Evolutionary conservation across 2,113 vertebrate species (phyloP).

Genomic region (Struthio camelus): DNA sequence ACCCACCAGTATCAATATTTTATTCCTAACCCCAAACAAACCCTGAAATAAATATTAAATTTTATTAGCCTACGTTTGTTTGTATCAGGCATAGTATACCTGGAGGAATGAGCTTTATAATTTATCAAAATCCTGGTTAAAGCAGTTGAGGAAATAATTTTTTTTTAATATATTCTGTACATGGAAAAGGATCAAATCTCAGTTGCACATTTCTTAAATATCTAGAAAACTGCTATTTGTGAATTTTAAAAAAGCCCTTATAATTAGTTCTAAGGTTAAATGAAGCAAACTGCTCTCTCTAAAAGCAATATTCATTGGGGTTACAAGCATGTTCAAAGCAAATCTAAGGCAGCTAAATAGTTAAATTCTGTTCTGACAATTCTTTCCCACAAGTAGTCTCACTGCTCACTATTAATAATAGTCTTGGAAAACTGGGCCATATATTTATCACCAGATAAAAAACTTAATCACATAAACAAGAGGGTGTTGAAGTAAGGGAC

Average conservation of each 20-base stretch:
- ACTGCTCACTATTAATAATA: not conserved
- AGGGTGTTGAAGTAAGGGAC: not conserved
- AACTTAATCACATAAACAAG: not conserved
- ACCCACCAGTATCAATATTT: not conserved
- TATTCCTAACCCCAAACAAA: not conserved
- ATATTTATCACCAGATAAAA: not conserved
- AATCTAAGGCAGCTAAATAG: not conserved
- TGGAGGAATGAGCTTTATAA: not conserved
- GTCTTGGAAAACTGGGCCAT: not conserved
- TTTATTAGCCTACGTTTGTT: not conserved
- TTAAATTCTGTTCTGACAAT: not conserved
- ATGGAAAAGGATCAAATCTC: not conserved
- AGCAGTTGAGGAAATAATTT: not conserved
- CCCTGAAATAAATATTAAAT: not conserved
- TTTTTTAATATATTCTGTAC: not conserved
- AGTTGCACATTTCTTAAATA: not conserved
- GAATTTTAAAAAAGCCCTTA: not conserved
- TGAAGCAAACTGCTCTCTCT: not conserved
- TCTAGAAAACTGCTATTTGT: not conserved
- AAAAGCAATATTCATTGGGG: not conserved
- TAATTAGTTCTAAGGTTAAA: not conserved
- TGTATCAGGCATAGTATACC: not conserved
- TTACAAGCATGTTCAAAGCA: not conserved
- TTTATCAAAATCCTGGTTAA: not conserved
- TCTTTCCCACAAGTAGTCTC: not conserved